Conservation (phyloP, 2,797 vertebrate species). For the Rachycentron canadum region DNA sequence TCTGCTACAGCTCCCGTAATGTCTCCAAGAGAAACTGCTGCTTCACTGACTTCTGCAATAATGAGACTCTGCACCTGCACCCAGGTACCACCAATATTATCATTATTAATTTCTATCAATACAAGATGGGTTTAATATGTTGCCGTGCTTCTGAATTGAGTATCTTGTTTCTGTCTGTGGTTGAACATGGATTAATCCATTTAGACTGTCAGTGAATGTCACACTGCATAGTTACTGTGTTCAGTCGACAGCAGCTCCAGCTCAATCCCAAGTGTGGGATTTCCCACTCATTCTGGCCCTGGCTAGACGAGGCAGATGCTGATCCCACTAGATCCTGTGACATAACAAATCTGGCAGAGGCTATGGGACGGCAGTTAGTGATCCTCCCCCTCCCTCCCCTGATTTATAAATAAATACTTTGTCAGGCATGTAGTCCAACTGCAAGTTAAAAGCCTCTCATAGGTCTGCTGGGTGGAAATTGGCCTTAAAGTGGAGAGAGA, state of each 20-base stretch:
- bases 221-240: constrained; percentile 22
- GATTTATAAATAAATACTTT: constrained; percentile 83
- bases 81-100: constrained; percentile 78
- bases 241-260: constrained; percentile 53
- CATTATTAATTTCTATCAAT: not conserved
- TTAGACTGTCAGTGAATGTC: constrained; percentile 29
- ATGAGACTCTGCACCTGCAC: constrained; percentile 91
- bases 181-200: not conserved
- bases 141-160: not conserved
- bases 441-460: constrained; percentile 63
- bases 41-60: constrained; percentile 98
- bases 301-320: constrained; percentile 78
- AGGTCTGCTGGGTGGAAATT: constrained; percentile 46
- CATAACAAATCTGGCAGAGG: constrained; percentile 82
- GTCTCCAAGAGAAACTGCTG: constrained; percentile 95
- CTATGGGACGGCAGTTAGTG: constrained; percentile 55
- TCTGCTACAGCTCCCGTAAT: constrained; percentile 94
- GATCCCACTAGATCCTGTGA: constrained; percentile 84
- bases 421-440: constrained; percentile 51
- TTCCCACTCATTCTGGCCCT: constrained; percentile 72
- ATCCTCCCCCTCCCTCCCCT: constrained; percentile 65
- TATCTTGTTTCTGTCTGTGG: not conserved
- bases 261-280: constrained; percentile 63
- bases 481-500: constrained; percentile 32
- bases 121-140: not conserved